Evolutionary conservation across 2,797 vertebrate genomes (phyloP).

Genomic region (Gallinago stenura): DNA sequence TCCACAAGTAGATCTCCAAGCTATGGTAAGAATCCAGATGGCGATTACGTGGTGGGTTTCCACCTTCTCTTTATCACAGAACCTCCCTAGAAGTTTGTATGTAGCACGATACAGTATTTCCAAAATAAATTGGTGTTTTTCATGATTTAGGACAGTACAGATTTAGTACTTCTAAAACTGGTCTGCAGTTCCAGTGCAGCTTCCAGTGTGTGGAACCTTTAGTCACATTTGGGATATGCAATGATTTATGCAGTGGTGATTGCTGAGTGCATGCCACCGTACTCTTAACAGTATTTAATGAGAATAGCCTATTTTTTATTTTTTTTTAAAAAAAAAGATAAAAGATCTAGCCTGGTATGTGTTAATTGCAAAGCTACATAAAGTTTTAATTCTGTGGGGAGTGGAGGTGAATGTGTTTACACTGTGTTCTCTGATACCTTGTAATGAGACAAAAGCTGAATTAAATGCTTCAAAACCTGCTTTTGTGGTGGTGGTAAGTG

Average conservation of each 20-base stretch:
- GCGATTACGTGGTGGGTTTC: neutral
- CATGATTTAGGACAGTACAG: neutral
- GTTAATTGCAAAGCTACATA: neutral
- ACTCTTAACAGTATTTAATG: neutral
- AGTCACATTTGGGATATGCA: neutral
- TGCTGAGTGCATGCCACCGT: neutral
- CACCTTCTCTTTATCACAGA: neutral
- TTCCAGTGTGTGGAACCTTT: neutral
- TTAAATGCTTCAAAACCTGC: neutral
- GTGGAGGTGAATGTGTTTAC: neutral
- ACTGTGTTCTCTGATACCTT: neutral
- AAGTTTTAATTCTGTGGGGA: neutral
- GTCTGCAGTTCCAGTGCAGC: neutral
- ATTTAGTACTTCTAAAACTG: neutral
- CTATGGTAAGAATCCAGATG: slow-evolving; percentile 86
- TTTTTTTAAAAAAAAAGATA: neutral
- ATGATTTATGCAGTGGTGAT: neutral
- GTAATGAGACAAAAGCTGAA: neutral
- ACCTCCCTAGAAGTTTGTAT: neutral
- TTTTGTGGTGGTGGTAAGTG: neutral
- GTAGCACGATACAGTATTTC: neutral
- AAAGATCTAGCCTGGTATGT: neutral
- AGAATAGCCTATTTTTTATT: neutral
- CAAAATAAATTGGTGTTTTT: neutral
- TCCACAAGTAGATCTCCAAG: slow-evolving; percentile 98